phyloP scores from a whole-genome alignment of 37 sponge, comb jelly and placozoan genomes.

The Eunapius fragilis region DNA sequence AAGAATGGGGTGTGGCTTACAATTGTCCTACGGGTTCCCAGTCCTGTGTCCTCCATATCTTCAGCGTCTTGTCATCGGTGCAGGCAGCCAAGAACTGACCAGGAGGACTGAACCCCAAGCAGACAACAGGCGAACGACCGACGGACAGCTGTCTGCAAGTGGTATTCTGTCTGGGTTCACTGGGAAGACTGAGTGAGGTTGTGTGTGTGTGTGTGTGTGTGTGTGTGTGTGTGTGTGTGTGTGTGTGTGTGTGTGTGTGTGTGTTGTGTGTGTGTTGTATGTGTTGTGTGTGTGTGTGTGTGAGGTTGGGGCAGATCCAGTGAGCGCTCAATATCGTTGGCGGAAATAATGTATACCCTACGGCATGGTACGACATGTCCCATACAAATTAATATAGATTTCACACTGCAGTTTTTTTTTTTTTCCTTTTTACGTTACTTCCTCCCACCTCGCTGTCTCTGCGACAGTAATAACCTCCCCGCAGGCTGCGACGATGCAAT shows the following conservation, averaged over 20 bases:
- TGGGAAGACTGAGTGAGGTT: neutral
- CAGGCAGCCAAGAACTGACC: constrained; percentile 33
- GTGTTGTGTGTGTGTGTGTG: no score
- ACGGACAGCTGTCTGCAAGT: neutral
- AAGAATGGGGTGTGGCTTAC: neutral
- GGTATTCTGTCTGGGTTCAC: neutral
- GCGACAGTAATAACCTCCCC: neutral
- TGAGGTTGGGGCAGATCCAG: no score
- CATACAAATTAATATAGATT: no score
- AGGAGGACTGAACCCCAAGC: constrained; percentile 19
- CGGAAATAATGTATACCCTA: no score
- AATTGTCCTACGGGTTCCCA: constrained; percentile 3
- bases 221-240: no score
- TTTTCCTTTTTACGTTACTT: neutral
- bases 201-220: no score
- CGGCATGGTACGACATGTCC: no score
- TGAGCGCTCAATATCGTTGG: no score
- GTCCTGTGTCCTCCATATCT: constrained; percentile 30
- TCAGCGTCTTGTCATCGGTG: constrained; percentile 42
- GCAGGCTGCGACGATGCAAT: neutral
- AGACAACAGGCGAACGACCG: constrained; percentile 4
- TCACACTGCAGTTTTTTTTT: no score
- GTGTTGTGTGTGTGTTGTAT: no score
- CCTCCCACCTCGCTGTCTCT: neutral
- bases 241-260: no score